Evolutionary conservation across 2,113 vertebrate species (phyloP), one percentile per base, ranked within the genome.

Genomic region (Vulpes ferrilata): DNA sequence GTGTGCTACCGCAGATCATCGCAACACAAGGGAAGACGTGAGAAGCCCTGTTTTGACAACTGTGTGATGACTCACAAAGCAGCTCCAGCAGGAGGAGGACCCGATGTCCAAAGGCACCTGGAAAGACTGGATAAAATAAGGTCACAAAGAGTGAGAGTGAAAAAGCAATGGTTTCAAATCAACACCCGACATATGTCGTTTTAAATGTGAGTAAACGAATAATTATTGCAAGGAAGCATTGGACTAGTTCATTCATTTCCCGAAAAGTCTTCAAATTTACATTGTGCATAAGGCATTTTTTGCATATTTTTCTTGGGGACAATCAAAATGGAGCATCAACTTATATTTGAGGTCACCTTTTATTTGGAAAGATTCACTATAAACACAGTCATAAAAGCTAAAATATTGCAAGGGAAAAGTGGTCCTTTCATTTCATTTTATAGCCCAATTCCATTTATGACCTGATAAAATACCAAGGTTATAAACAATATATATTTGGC

Each of bases 291-390:
- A 93, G 35, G 93, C 11, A 57, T 60, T 69, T 87, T 90, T 73
- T 71, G 15, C 9, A 69, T 88, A 74, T 84, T 93, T 23, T 93
- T 88, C 65, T 81, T 81, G 27, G 48, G 53, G 90, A 35, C 67
- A 69, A 69, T n/a, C 67, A 69, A 96, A 96, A 91, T 35, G 25
- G 57, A 62, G 57, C 32, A 90, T 62, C 15, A 12, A 15, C 11
- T 62, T 80, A 78, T 55, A 53, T 43, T 95, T 76, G 83, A 93
- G 83, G 67, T 95, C 95, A 96, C 6, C 55, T 97, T 94, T 93
- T 94, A 82, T 69, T 94, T 95, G 16, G 64, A 83, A 30, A 86
- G 90, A 76, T 85, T 76, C 48, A 38, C 0, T 71, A 89, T 89
- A 96, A 96, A 92, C 23, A 60, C 17, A 53, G 43, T 82, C 83